phyloP scores from a whole-genome alignment of 2,888 invertebrate species.

The Drosophila setosimentum region DNA sequence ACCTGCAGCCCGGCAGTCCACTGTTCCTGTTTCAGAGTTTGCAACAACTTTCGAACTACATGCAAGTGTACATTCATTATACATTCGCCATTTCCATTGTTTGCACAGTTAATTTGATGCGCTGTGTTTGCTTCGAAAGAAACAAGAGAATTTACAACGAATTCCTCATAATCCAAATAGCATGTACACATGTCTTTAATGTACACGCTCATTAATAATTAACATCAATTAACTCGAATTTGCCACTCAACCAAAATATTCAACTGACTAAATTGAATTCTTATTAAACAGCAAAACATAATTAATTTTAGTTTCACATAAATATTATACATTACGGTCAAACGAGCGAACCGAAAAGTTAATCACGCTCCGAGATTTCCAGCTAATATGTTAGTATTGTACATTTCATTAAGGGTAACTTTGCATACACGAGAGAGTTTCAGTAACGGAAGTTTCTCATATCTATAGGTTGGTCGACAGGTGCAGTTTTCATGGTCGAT shows the following conservation, averaged over 20 bases:
- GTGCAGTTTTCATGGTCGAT: neutral
- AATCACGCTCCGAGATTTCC: neutral
- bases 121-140: constrained; percentile 1
- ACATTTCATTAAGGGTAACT: neutral
- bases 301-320: neutral
- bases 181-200: neutral
- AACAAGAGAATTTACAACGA: neutral
- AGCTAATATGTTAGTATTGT: neutral
- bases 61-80: constrained; percentile 26
- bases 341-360: neutral
- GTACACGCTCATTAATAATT: neutral
- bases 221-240: neutral
- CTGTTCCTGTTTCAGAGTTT: constrained; percentile 16
- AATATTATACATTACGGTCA: neutral
- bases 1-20: neutral
- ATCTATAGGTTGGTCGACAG: neutral
- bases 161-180: neutral
- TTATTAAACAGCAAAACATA: neutral
- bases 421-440: neutral
- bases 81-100: constrained; percentile 50
- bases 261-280: neutral
- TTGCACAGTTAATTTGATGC: constrained; percentile 54
- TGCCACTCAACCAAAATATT: neutral
- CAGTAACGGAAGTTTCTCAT: neutral
- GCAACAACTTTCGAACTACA: constrained; percentile 21